Conservation (phyloP, 2,888 invertebrate species). For the Chydorus sphaericus region DNA sequence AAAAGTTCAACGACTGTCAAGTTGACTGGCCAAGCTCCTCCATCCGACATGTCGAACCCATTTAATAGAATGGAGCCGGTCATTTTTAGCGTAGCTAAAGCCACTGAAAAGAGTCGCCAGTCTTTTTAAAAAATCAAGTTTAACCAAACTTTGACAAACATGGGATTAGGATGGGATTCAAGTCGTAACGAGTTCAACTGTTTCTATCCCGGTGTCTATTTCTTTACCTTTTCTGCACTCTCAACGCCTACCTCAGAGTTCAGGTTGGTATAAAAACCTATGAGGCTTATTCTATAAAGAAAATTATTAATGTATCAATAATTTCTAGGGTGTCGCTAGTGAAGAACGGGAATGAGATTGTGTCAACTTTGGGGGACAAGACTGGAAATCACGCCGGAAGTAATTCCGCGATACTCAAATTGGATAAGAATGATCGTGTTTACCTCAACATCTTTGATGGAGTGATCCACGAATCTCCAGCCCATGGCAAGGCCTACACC, state of each 20-base stretch:
- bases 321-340: slow-evolving; percentile 8
- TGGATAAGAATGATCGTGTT: slow-evolving; percentile 7
- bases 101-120: slow-evolving; percentile 19
- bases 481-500: slow-evolving; percentile 3
- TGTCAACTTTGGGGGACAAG: slow-evolving; percentile 12
- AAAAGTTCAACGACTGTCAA: background rate
- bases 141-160: slow-evolving; percentile 28
- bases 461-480: background rate
- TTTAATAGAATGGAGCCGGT: slow-evolving; percentile 3
- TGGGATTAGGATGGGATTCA: slow-evolving; percentile 32
- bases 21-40: background rate
- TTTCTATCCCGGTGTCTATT: slow-evolving; percentile 34
- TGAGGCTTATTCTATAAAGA: background rate
- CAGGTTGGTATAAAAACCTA: slow-evolving; percentile 9
- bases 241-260: slow-evolving; percentile 7
- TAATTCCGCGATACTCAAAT: slow-evolving; percentile 3
- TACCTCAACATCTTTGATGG: slow-evolving; percentile 2
- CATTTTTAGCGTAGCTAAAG: slow-evolving; percentile 20
- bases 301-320: too few species aligned
- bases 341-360: slow-evolving; percentile 7
- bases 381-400: slow-evolving; percentile 8
- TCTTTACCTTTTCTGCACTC: slow-evolving; percentile 31
- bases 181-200: slow-evolving; percentile 33
- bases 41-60: too few species aligned
- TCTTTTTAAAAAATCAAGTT: slow-evolving; percentile 20